Base-by-base conservation (phyloP, 2,888 invertebrate genomes). In the Oscheius sp. region DNA sequence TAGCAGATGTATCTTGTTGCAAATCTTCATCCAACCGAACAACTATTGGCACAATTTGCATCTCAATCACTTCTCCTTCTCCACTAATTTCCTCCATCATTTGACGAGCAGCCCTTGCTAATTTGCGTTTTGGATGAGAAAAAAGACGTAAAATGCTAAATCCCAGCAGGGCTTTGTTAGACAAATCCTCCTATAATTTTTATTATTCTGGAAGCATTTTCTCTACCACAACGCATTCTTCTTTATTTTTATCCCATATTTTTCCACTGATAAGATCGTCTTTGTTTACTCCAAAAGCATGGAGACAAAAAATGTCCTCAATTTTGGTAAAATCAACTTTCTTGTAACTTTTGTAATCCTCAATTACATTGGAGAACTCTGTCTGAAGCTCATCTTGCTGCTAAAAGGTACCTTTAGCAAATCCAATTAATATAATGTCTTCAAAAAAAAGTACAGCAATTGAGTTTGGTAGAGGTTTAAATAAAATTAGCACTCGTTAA, bases 21-120 rank as follows among this genome's bases (percentile, higher is more conserved):
- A 53, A 15, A 53, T 53, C 53, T 3, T 58, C 37, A 39, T 58
- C 27, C 58, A 37, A 37, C 17, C 37, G 34, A 6, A 20, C 37
- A 58, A 33, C 53, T 10, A 53, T 53, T 12, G 53, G 53, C 3
- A 53, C 20, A n/a, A 53, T 20, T 33, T 53, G 53, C 53, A 53
- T 33, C 6, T 53, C 53, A 33, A 53, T 53, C 5, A n/a, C 3
- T 15, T 53, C 37, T 37, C 33, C 20, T 33, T 33, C 5, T 20
- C 27, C 48, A 33, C 31, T 33, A 20, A 53, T 53, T 33, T 53
- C 20, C n/a, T 53, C 53, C 53, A 53, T 53, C 20, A 31, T 53
- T 29, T 53, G 2, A 6, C 53, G 29, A 53, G n/a, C 53, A 12
- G 8, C 10, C n/a, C 15, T 33, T 5, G 33, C 53, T 33, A 33